Percentiles rank a stretch among this genome's conserved stretches.
These are phyloP conservation scores for Aphaenogaster floridana DNA, from an alignment of 1,140 invertebrate species.

Conservation along the genomic window DNA sequence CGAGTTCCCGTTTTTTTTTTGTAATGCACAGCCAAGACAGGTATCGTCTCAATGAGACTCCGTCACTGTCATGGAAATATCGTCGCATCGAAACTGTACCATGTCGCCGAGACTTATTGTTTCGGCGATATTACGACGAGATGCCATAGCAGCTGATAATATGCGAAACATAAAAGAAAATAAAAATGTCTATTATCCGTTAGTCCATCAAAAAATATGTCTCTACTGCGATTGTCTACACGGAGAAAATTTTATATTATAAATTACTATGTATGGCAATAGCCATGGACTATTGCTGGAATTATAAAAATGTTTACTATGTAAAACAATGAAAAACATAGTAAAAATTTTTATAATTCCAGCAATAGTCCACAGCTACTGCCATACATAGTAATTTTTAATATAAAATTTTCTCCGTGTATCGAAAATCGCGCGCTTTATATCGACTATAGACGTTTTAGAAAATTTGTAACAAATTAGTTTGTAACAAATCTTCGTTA, in stretches of 20 bases:
- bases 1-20: conserved; percentile 50
- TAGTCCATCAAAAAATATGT: conserved; percentile 10
- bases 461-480: background rate
- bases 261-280: no score
- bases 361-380: no score
- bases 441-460: background rate
- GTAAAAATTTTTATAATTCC: no score
- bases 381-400: no score
- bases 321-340: no score
- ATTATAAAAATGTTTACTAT: no score
- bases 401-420: no score
- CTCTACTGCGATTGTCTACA: background rate
- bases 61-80: conserved; percentile 25
- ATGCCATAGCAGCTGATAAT: conserved; percentile 29
- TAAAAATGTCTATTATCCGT: background rate
- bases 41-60: conserved; percentile 49
- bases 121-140: background rate
- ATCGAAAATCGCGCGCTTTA: background rate
- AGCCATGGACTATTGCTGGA: no score
- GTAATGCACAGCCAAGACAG: conserved; percentile 43
- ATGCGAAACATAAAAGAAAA: background rate
- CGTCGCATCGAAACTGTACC: conserved; percentile 41
- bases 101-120: background rate
- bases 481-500: background rate
- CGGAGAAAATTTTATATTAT: no score